phyloP scores from a whole-genome alignment of 1,140 invertebrate species.

The Lordiphosa mommai region DNA sequence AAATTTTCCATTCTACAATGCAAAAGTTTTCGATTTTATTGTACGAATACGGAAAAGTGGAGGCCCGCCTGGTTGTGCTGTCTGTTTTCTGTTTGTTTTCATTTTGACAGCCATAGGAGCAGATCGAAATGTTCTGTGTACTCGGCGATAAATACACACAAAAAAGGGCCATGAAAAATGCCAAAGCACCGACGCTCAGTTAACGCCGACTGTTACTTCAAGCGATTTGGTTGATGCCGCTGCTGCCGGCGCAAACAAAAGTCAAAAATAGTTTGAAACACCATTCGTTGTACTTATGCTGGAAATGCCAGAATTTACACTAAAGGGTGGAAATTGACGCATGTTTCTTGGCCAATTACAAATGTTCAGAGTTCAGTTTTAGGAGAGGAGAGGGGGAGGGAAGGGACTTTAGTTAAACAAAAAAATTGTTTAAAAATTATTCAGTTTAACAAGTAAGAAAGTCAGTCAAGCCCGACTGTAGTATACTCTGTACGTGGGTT shows the following conservation, averaged over 20 bases:
- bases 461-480: too few species aligned
- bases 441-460: too few species aligned
- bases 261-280: constrained; percentile 72
- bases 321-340: too few species aligned
- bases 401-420: too few species aligned
- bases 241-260: constrained; percentile 53
- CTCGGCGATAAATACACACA: constrained; percentile 33
- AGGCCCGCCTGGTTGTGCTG: constrained; percentile 21
- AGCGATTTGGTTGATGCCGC: constrained; percentile 17
- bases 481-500: too few species aligned
- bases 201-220: constrained; percentile 24
- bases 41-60: constrained; percentile 21
- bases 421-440: too few species aligned
- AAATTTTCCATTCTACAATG: constrained; percentile 76
- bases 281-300: constrained; percentile 67
- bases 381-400: too few species aligned
- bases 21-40: constrained; percentile 78
- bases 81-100: constrained; percentile 73
- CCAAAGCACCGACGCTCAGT: constrained; percentile 19
- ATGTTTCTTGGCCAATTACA: too few species aligned
- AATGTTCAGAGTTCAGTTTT: too few species aligned
- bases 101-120: constrained; percentile 58
- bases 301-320: constrained; percentile 43
- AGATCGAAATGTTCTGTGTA: constrained; percentile 30
- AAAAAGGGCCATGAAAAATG: constrained; percentile 30